Evolutionary conservation across 2,113 vertebrate species (phyloP).

Genomic region (Empidonax traillii): DNA sequence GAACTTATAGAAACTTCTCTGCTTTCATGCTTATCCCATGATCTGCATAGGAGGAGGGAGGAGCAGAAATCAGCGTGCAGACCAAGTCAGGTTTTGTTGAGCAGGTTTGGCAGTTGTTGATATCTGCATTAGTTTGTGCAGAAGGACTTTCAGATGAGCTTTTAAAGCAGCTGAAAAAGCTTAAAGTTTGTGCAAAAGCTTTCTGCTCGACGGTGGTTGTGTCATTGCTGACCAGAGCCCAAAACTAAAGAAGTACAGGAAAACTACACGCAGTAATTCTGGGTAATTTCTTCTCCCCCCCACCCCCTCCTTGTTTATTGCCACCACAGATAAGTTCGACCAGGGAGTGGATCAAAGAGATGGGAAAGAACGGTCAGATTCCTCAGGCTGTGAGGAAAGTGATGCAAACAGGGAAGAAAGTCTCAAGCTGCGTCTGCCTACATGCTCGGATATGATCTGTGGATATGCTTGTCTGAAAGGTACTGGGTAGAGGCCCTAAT

Average conservation of each 20-base stretch:
- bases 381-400: conserved; percentile 83
- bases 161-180: background rate
- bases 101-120: background rate
- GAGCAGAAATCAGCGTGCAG: accelerated
- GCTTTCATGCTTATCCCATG: background rate
- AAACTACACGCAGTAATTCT: background rate
- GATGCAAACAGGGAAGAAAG: conserved; percentile 84
- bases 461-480: conserved; percentile 95
- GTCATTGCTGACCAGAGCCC: background rate
- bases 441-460: conserved; percentile 95
- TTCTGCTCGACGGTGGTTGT: background rate
- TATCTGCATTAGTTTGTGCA: background rate
- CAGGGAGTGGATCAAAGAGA: conserved; percentile 91
- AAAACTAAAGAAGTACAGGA: background rate
- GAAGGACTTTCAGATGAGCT: background rate
- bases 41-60: background rate
- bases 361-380: conserved; percentile 74
- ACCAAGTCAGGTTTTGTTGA: background rate
- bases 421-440: conserved; percentile 86
- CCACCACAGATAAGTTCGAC: conserved; percentile 75
- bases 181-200: background rate
- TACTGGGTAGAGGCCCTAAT: conserved; percentile 64
- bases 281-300: background rate
- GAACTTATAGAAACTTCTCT: background rate
- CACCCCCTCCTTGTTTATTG: background rate